These are phyloP conservation scores for Bothrops jararaca DNA, from an alignment of 2,113 vertebrate species.

Conservation along the genomic window DNA sequence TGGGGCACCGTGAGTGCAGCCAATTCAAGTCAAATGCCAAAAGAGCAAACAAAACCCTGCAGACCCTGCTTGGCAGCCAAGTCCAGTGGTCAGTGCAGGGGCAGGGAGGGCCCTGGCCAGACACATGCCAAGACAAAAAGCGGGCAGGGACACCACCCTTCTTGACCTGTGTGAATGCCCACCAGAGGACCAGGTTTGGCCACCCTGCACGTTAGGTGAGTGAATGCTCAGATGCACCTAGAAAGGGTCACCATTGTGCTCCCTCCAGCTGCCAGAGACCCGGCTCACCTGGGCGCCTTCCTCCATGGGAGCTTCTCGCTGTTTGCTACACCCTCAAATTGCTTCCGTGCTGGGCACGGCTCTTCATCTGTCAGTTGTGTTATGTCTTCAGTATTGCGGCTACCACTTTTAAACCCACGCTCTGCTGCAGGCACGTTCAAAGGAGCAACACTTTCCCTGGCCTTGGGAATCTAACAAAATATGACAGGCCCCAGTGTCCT, in stretches of 20 bases:
- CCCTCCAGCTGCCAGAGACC: background rate
- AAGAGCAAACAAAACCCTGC: background rate
- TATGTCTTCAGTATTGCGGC: slow-evolving; percentile 52
- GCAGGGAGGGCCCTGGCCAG: background rate
- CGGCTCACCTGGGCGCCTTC: background rate
- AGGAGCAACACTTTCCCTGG: slow-evolving; percentile 61
- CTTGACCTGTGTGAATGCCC: background rate
- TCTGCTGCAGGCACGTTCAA: slow-evolving; percentile 57
- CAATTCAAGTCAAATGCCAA: background rate
- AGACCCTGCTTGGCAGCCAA: background rate
- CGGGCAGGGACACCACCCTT: too few species aligned
- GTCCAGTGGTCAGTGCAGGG: background rate
- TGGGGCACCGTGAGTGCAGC: background rate
- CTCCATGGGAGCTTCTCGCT: slow-evolving; percentile 53
- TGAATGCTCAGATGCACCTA: too few species aligned
- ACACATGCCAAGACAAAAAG: background rate
- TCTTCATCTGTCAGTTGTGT: slow-evolving; percentile 57
- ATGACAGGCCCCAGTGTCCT: slow-evolving; percentile 62
- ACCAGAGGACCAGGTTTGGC: background rate
- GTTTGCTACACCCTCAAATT: slow-evolving; percentile 52
- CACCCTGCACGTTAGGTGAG: too few species aligned
- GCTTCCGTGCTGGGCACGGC: slow-evolving; percentile 28
- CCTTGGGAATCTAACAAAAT: slow-evolving; percentile 62
- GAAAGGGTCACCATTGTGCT: background rate
- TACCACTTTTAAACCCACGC: slow-evolving; percentile 62